These are phyloP conservation scores for Argya squamiceps DNA, from an alignment of 2,797 vertebrate species.

Conservation along the genomic window DNA sequence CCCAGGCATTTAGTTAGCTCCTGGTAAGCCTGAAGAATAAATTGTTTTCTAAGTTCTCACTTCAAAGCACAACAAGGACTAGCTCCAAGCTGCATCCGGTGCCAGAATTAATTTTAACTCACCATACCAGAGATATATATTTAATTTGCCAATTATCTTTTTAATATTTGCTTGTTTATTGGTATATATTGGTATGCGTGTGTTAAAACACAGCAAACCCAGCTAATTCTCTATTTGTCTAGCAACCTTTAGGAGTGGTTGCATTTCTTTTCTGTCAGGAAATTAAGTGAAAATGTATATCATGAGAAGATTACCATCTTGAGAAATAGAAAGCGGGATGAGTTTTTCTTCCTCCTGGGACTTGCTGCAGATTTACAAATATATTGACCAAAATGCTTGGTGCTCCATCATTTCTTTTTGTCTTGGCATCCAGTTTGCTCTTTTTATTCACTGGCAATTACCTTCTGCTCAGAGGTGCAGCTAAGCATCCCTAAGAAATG, in stretches of 20 bases:
- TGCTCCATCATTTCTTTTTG: conserved; percentile 1
- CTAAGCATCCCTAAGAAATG: neutral
- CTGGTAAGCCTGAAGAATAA: neutral
- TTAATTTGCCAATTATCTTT: neutral
- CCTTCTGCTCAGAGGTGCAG: neutral
- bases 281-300: conserved; percentile 19
- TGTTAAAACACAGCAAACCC: neutral
- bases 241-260: neutral
- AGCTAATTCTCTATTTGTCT: neutral
- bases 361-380: conserved; percentile 38
- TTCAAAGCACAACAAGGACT: neutral
- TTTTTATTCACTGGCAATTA: conserved; percentile 17
- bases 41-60: neutral
- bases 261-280: neutral
- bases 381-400: neutral
- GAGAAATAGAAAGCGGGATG: neutral
- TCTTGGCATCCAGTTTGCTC: neutral
- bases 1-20: neutral
- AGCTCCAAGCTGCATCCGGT: neutral
- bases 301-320: neutral
- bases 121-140: neutral
- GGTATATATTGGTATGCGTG: neutral
- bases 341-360: neutral
- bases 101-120: conserved; percentile 20
- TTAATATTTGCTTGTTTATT: neutral